Conservation (phyloP, 2,113 vertebrate genomes). For the Centrocercus urophasianus region DNA sequence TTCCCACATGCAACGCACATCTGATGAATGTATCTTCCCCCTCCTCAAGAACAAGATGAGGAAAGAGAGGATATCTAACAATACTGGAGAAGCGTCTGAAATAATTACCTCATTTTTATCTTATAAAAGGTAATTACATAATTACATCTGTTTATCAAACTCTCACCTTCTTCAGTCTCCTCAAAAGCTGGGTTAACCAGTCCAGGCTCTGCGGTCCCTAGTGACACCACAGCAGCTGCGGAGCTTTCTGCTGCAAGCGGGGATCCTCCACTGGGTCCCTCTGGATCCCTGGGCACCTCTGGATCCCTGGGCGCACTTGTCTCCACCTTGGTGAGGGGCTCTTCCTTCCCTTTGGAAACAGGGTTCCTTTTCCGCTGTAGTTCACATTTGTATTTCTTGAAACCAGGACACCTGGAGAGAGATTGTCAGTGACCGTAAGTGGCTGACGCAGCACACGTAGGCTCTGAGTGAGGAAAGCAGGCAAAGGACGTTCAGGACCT, state of each 20-base stretch:
- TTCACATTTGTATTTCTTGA: constrained; percentile 84
- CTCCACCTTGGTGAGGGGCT: constrained; percentile 77
- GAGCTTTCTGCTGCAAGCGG: constrained; percentile 63
- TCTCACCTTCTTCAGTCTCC: constrained; percentile 88
- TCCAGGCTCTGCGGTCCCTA: constrained; percentile 82
- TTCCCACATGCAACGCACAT: neutral
- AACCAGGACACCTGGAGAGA: constrained; percentile 84
- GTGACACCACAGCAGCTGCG: constrained; percentile 54
- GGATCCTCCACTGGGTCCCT: neutral
- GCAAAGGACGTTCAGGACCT: neutral
- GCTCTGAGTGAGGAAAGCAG: neutral
- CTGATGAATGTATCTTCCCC: neutral
- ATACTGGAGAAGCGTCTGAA: neutral
- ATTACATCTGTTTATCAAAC: neutral
- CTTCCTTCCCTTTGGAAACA: constrained; percentile 81
- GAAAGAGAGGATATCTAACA: neutral
- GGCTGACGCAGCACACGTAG: neutral
- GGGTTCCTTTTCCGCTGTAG: constrained; percentile 82
- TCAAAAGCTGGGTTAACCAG: constrained; percentile 91
- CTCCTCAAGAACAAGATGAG: neutral
- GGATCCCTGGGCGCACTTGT: neutral
- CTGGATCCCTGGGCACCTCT: neutral
- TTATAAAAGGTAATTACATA: neutral
- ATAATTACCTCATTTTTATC: neutral
- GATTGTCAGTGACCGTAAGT: neutral